A percentile compares a stretch with the other conserved stretches of the same genome.
phyloP scores from a whole-genome alignment of 2,113 vertebrate species.

The Calidris pugnax region DNA sequence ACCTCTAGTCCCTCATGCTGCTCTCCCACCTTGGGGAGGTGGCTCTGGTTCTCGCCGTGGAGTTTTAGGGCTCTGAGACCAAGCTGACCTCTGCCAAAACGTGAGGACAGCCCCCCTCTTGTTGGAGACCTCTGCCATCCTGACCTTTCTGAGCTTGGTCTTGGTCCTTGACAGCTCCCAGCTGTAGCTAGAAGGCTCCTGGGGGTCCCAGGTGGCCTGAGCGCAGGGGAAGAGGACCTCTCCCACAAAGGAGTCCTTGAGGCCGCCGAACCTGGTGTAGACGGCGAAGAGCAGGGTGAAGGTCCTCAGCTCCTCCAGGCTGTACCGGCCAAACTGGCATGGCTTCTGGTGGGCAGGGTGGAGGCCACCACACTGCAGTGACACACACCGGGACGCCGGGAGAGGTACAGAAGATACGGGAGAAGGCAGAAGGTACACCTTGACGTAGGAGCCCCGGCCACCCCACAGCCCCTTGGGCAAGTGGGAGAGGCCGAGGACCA shows the following conservation, averaged over 20 bases:
- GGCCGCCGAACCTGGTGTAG: constrained; percentile 71
- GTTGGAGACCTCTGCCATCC: not conserved
- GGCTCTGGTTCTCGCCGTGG: not conserved
- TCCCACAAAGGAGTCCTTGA: constrained; percentile 74
- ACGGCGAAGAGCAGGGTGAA: constrained; percentile 75
- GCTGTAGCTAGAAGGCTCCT: constrained; percentile 58
- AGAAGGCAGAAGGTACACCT: constrained; percentile 70
- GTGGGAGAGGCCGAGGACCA: constrained; percentile 72
- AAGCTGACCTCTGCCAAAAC: no score
- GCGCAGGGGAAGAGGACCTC: constrained; percentile 78
- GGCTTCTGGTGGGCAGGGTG: constrained; percentile 62
- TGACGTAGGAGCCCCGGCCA: constrained; percentile 48
- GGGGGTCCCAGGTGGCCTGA: constrained; percentile 71
- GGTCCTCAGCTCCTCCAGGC: constrained; percentile 67
- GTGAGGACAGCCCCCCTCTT: not conserved
- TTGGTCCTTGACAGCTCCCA: constrained; percentile 73
- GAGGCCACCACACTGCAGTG: constrained; percentile 62
- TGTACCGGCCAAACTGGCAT: constrained; percentile 62
- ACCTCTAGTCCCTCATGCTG: not conserved
- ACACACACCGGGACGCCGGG: not conserved
- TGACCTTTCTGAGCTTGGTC: constrained; percentile 81
- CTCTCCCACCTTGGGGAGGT: not conserved
- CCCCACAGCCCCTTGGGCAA: constrained; percentile 55
- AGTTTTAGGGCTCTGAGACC: not conserved
- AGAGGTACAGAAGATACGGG: no score